These are phyloP conservation scores for Drosophila bocki DNA, from an alignment of 1,140 invertebrate genomes.

Conservation along the genomic window DNA sequence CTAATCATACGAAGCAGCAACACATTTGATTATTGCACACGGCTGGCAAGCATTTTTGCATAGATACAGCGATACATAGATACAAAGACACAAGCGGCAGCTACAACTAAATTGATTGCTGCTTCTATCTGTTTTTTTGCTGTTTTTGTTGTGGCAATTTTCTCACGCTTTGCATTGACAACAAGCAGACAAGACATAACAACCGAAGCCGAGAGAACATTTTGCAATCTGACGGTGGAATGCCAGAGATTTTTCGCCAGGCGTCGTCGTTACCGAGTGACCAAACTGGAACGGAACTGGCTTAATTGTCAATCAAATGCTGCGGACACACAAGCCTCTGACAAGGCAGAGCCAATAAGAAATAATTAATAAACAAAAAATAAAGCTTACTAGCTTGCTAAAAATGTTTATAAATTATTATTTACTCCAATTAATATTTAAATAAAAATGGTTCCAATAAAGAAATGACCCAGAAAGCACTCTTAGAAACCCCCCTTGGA, in stretches of 20 bases:
- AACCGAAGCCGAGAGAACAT: conserved; percentile 32
- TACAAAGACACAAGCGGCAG: conserved; percentile 15
- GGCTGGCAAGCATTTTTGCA: conserved; percentile 52
- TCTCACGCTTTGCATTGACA: conserved; percentile 66
- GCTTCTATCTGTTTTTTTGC: conserved; percentile 26
- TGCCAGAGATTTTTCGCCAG: conserved; percentile 49
- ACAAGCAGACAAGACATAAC: conserved; percentile 22
- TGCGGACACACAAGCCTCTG: neutral
- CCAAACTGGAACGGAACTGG: conserved; percentile 74
- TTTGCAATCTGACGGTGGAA: conserved; percentile 39
- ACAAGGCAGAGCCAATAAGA: neutral
- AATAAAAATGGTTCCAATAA: neutral
- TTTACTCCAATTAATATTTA: neutral
- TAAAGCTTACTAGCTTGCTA: too few relatives aligned
- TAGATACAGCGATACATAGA: conserved; percentile 16
- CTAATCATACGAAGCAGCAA: conserved; percentile 45
- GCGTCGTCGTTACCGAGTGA: conserved; percentile 24
- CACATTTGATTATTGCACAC: conserved; percentile 53
- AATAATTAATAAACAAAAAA: neutral
- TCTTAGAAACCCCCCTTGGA: conserved; percentile 14
- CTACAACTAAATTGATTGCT: conserved; percentile 48
- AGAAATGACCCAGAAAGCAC: conserved; percentile 14
- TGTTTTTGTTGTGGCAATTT: conserved; percentile 34
- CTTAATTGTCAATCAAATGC: conserved; percentile 65
- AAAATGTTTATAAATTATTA: neutral